phyloP scores from a whole-genome alignment of 2,113 vertebrate species.

The Neofelis nebulosa region DNA sequence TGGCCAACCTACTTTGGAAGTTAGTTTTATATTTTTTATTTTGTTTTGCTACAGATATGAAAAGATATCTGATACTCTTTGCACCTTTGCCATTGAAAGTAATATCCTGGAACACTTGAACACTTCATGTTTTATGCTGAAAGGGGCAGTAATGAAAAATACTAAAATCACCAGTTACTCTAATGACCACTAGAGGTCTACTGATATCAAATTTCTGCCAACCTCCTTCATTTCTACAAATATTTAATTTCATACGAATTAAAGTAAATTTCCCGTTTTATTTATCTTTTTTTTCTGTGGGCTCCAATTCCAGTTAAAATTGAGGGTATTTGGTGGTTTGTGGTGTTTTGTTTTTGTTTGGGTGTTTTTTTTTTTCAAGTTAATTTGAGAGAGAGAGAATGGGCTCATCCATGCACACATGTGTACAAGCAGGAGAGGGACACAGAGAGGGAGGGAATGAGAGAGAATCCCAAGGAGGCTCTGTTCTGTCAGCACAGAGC shows the following conservation, averaged over 20 bases:
- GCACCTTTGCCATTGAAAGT: background rate
- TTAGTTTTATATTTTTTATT: background rate
- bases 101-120: background rate
- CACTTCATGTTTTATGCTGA: constrained; percentile 33
- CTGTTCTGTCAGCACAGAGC: too few relatives aligned
- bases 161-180: constrained; percentile 76
- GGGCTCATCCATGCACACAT: too few relatives aligned
- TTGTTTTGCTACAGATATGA: background rate
- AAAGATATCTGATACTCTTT: background rate
- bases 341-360: background rate
- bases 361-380: background rate
- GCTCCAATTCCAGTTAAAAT: background rate
- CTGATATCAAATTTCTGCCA: constrained; percentile 82
- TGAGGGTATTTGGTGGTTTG: background rate
- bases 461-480: too few relatives aligned
- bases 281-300: constrained; percentile 53
- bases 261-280: constrained; percentile 52
- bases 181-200: constrained; percentile 88
- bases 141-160: background rate
- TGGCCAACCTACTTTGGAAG: background rate
- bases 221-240: constrained; percentile 70
- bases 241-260: constrained; percentile 60
- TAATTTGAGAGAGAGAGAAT: too few relatives aligned
- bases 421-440: too few relatives aligned
- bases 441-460: too few relatives aligned